Base-by-base conservation (phyloP, 2,888 invertebrate species). In the Acleris literana region DNA sequence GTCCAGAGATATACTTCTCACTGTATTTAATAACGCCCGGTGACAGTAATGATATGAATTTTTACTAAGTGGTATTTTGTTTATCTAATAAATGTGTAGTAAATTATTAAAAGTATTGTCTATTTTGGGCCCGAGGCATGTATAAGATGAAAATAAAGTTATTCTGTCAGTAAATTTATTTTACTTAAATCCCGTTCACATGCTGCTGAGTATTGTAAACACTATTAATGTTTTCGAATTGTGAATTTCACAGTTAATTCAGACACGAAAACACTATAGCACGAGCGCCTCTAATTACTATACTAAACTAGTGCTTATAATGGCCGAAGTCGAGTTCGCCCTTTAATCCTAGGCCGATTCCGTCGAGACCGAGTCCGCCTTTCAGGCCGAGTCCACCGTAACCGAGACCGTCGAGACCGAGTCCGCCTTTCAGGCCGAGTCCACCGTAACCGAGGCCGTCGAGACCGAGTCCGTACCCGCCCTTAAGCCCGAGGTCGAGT, bases 1-100 rank as follows among this genome's bases (percentile, higher is more conserved):
- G 39, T 39, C 39, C 39, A 39, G 4, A 39, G 39, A 13, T 39
- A 39, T 39, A 39, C 13, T 39, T 39, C 4, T 39, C 39, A 39
- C 13, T 39, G 11, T 39, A 39, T 39, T 9, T 39, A 39, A 39
- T 39, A 4, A 39, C 13, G 13, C 33, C 33, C 33, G 11, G 33
- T 33, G 13, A 13, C 39, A 39, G 39, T 39, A 39, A 39, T 5
- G 39, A 13, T 13, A 39, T 39, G 39, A 39, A 39, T 13, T 13
- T 39, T 39, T 39, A 39, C 39, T 39, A 39, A 39, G 39, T 39
- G 39, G 70, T 77, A 72, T 75, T 75, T 69, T 72, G 64, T 76
- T 74, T 76, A 68, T 70, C 65, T 71, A 78, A 75, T 78, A 78
- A 76, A 77, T 77, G 74, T 79, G 74, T 80, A 80, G 76, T 75